Evolutionary conservation across 37 sponge, comb jelly and placozoan genomes (phyloP).

Genomic region (Cladorhizidae sp.): DNA sequence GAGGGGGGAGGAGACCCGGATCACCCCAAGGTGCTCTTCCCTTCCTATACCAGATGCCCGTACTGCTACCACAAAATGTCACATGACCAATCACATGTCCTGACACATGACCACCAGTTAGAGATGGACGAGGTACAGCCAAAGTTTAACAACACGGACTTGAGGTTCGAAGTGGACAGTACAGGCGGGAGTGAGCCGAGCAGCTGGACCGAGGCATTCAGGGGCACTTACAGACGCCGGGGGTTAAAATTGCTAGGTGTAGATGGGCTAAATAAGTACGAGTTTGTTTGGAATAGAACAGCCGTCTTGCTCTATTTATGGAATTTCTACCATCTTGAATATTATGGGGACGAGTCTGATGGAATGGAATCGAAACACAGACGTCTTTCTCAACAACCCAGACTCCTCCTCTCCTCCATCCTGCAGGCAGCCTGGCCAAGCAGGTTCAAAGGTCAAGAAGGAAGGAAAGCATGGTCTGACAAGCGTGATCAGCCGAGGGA

Average conservation of each 20-base stretch:
- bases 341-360: not conserved
- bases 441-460: not conserved
- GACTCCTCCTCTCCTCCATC: not conserved
- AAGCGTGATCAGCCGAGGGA: no score
- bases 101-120: no score
- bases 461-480: no score
- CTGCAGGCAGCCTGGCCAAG: constrained; percentile 60
- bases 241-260: no score
- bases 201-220: not conserved
- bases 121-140: not conserved
- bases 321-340: constrained; percentile 35
- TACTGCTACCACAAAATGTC: constrained; percentile 50
- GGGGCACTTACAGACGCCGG: no score
- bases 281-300: constrained; percentile 56
- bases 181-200: not conserved
- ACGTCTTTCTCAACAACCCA: not conserved
- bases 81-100: not conserved
- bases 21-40: constrained; percentile 89
- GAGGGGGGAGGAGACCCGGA: constrained; percentile 73
- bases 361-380: not conserved
- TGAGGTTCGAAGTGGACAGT: constrained; percentile 17
- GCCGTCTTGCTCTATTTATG: constrained; percentile 60
- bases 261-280: not conserved
- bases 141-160: constrained; percentile 26
- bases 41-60: constrained; percentile 71